phyloP scores from a whole-genome alignment of 2,888 invertebrate species.

The Anarsia innoxiella region DNA sequence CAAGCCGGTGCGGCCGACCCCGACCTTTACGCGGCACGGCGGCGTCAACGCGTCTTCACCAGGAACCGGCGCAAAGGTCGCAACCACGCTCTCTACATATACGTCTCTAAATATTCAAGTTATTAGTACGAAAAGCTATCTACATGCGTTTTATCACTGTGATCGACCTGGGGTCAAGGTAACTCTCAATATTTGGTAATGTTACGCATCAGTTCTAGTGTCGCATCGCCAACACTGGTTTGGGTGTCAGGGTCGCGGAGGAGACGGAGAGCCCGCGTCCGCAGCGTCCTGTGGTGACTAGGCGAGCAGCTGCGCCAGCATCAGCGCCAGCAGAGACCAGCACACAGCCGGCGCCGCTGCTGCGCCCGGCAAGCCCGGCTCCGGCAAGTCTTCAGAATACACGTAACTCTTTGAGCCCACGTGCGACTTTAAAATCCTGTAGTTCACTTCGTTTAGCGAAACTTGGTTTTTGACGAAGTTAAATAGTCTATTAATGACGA shows the following conservation, averaged over 20 bases:
- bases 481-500: constrained; percentile 80
- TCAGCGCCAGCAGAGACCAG: constrained; percentile 34
- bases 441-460: constrained; percentile 77
- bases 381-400: constrained; percentile 56
- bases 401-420: constrained; percentile 79
- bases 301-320: constrained; percentile 53
- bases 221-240: constrained; percentile 37
- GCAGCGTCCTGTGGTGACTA: constrained; percentile 26
- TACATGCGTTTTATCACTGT: constrained; percentile 67
- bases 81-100: constrained; percentile 23
- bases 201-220: constrained; percentile 57
- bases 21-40: constrained; percentile 50
- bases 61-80: constrained; percentile 41
- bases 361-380: constrained; percentile 27
- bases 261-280: constrained; percentile 21
- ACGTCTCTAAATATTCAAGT: constrained; percentile 23
- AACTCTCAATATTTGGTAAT: constrained; percentile 71
- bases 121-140: constrained; percentile 55
- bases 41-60: constrained; percentile 49
- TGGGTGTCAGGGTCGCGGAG: constrained; percentile 32
- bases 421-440: constrained; percentile 77
- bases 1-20: constrained; percentile 55
- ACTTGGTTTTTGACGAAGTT: constrained; percentile 78
- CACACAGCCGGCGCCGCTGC: constrained; percentile 42
- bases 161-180: constrained; percentile 59